Base-by-base conservation (phyloP, 2,888 invertebrate species). In the Keiferia lycopersicella region DNA sequence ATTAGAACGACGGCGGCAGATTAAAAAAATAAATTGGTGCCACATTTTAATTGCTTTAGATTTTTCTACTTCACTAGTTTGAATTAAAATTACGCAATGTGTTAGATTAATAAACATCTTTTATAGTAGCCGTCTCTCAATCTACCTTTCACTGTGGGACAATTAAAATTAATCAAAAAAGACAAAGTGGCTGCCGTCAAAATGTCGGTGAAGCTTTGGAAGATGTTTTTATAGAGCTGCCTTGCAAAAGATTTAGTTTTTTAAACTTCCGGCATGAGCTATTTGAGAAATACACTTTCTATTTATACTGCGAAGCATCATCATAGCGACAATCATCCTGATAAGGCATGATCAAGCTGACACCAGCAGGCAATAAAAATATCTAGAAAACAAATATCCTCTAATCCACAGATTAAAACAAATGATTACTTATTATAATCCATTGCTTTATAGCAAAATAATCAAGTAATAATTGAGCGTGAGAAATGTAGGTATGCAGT, bases 151-250 rank as follows among this genome's bases (percentile, higher is more conserved):
- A 80, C 82, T 74, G 71, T 45, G 67, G 64, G 68, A 74, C 78
- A 81, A 83, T 83, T 81, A 81, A 79, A 80, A 80, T 80, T 75
- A 75, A 78, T 77, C 76, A 78, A 72, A 74, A 73, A 69, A 78
- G 67, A 70, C 69, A 71, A 63, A 66, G 65, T 63, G 68, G 53
- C 70, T 73, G 70, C 73, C 73, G 76, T 65, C 75, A 72, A 76
- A 72, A 65, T 72, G 67, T 66, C 57, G 14, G 34, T 34, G 61
- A 34, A 6, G 45, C 41, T 61, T 61, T 61, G 34, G 61, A 34
- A 16, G 61, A 50, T 18, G 48, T 50, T 34, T 61, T 34, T 34
- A 34, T 16, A 30, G 34, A 34, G 34, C 56, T 56, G 18, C 30
- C 26, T 56, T 2, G 26, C 26, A 26, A 6, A 12, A 53, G 18